Base-by-base conservation (phyloP, 2,797 vertebrate species). In the Lates japonicus region DNA sequence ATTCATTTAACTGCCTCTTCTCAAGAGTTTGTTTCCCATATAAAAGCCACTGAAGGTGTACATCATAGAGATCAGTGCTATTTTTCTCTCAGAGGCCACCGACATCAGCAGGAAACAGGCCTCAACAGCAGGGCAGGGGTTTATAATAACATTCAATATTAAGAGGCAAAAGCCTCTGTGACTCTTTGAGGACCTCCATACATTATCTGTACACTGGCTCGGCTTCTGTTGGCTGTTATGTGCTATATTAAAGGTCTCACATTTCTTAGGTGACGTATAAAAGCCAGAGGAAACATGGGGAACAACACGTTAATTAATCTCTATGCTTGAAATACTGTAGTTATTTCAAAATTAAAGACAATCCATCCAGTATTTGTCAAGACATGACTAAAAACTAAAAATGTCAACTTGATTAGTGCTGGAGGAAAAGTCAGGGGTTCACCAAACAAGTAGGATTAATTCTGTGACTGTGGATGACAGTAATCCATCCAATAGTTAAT, bases 111-210 rank as follows among this genome's bases (percentile, higher is more conserved):
- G 64, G 73, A 81, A 83, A 65, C 73, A 55, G 51, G 59, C 51
- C 31, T 44, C 7, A n/a, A 67, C 68, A 83, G 60, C 68, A 55
- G 39, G 29, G 31, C 70, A 39, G 19, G 63, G 64, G 63, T 52
- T 82, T 70, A 78, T 44, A 79, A 74, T 65, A 78, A 83, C 63
- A 78, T 17, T 29, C 39, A 54, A 10, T 67, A 14, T 42, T 63
- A 17, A 42, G 48, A 79, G 25, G 42, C 25, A 44, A 44, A 52
- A 37, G 22, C 31, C 57, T 76, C 22, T n/a, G 33, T 73, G 41
- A 25, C 31, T 58, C 52, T 60, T 54, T 66, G 5, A 73, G 62
- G 42, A 54, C 57, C 46, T 79, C 58, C 68, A 51, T 25, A 25
- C 35, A 35, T 70, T 63, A 44, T 63, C 31, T 49, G 29, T 49